Conservation (phyloP, 2,113 vertebrate genomes). For the Aegotheles bennettii region DNA sequence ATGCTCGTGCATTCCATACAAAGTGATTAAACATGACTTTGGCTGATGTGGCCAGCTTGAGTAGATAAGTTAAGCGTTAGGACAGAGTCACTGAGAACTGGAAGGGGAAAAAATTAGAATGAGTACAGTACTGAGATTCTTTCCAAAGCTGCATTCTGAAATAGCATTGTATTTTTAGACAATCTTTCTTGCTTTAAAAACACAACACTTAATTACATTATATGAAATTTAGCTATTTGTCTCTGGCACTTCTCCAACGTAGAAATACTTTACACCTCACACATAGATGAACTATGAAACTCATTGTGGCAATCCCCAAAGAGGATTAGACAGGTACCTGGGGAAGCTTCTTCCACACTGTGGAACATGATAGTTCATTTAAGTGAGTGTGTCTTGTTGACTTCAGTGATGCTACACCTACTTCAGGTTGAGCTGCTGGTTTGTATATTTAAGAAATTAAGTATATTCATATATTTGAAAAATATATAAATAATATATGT, state of each 20-base stretch:
- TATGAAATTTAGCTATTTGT: not conserved
- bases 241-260: not conserved
- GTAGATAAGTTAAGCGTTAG: slow-evolving; percentile 42
- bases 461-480: not conserved
- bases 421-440: not conserved
- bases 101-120: not conserved
- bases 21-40: slow-evolving; percentile 47
- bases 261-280: not conserved
- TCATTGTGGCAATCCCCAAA: not conserved
- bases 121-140: slow-evolving; percentile 28
- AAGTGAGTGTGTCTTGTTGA: not conserved
- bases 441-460: not conserved
- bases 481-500: not conserved
- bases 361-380: not conserved
- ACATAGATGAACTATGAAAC: not conserved
- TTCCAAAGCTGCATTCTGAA: slow-evolving; percentile 49
- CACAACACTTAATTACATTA: not conserved
- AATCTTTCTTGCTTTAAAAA: slow-evolving; percentile 34
- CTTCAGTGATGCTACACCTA: not conserved
- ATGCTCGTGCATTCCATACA: slow-evolving; percentile 12
- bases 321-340: not conserved
- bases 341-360: not conserved
- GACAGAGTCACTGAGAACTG: not conserved
- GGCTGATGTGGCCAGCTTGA: not conserved
- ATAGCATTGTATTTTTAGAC: slow-evolving; percentile 41